Evolutionary conservation across 2,113 vertebrate genomes (phyloP), one percentile per base, ranked within the genome.

Genomic region (Cheirogaleus medius): DNA sequence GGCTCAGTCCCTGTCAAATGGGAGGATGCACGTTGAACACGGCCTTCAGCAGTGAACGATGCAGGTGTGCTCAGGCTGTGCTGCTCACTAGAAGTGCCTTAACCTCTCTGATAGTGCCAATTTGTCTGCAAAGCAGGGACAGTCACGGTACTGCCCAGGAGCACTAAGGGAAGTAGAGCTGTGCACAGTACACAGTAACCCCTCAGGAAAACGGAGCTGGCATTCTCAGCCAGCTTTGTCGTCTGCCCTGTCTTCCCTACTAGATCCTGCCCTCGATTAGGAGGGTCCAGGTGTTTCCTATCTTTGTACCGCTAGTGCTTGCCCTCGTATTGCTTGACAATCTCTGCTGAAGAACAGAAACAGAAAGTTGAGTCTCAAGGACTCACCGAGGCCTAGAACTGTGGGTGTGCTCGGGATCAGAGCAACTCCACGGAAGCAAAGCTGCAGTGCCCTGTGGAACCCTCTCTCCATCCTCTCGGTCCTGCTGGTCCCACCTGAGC

Each of bases 101-200:
- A 20, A 12, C 63, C 63, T 73, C 63, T 63, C 86, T 34, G 39
- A 76, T 17, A 2, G 10, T 23, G 47, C 17, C 54, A 25, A 12
- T 21, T 42, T 5, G 14, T 8, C 25, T 23, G 60, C 10, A 32
- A 54, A 52, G 71, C 29, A 37, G 52, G 74, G 82, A 14, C 6
- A 1, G 73, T 32, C 37, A 68, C 0, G 15, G 54, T 7, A 42
- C 0, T 2, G 5, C 29, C 27, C 1, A 2, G 34, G 23, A 73
- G 49, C 42, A 32, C 20, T 2, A 14, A 18, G 11, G 83, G 39
- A 69, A 21, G 52, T 0, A 63, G 21, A 81, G 32, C 21, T 4
- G 4, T 37, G 34, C 23, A 80, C 4, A 63, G 60, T 0, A 3
- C 15, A 7, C 0, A 0, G 66, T 23, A 29, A 25, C 47, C 49